A percentile compares a stretch with the other conserved stretches of the same genome.
These are phyloP conservation scores for Nectonema munidae DNA, from an alignment of 2,888 invertebrate genomes.

Conservation along the genomic window DNA sequence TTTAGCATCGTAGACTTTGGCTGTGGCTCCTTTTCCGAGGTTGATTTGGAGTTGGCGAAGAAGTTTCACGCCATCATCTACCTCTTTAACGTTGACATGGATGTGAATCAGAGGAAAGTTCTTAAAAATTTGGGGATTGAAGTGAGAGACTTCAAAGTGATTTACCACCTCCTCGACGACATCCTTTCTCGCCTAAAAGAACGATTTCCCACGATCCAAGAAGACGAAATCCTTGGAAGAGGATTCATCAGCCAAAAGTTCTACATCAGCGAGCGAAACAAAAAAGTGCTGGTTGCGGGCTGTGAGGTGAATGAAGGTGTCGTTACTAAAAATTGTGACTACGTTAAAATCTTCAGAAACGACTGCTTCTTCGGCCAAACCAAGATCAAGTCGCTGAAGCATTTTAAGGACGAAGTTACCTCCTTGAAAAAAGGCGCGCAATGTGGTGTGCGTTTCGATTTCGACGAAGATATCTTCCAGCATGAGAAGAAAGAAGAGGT, in stretches of 20 bases:
- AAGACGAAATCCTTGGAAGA: slow-evolving; percentile 42
- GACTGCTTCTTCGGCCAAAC: neutral
- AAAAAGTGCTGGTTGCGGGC: slow-evolving; percentile 50
- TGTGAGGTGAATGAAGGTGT: slow-evolving; percentile 24
- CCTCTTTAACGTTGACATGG: slow-evolving; percentile 22
- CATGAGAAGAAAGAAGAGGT: too few relatives aligned
- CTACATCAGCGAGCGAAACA: slow-evolving; percentile 38
- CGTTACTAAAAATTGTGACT: slow-evolving; percentile 2
- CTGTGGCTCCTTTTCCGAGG: slow-evolving; percentile 49
- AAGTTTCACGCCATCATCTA: slow-evolving; percentile 29
- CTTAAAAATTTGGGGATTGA: slow-evolving; percentile 28
- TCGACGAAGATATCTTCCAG: slow-evolving; percentile 32
- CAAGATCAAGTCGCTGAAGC: slow-evolving; percentile 43
- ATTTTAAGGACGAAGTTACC: slow-evolving; percentile 53
- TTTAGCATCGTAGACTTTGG: slow-evolving; percentile 57
- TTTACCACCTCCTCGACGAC: slow-evolving; percentile 64
- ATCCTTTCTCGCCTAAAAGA: slow-evolving; percentile 39
- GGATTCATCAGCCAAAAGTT: slow-evolving; percentile 41
- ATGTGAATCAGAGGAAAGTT: neutral
- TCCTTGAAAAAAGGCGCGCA: slow-evolving; percentile 48
- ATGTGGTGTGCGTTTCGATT: slow-evolving; percentile 48
- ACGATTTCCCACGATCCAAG: slow-evolving; percentile 36
- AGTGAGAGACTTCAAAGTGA: slow-evolving; percentile 45
- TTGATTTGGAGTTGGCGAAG: slow-evolving; percentile 46
- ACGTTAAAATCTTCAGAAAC: neutral